These are phyloP conservation scores for Calliopsis andreniformis DNA, from an alignment of 1,140 invertebrate genomes.

Conservation along the genomic window DNA sequence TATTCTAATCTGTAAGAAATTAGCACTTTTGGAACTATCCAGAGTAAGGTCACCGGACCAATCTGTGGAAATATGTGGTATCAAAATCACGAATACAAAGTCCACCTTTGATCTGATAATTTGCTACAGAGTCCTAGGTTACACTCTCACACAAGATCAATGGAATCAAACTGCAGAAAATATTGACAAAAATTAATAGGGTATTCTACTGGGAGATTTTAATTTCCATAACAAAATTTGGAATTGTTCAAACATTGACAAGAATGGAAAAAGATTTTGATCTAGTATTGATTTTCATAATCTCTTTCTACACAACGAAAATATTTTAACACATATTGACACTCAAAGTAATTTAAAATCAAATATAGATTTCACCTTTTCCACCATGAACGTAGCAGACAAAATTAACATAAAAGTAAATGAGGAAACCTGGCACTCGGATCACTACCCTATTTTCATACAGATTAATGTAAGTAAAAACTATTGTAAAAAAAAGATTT, in stretches of 20 bases:
- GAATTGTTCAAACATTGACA: neutral
- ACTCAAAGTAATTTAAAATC: neutral
- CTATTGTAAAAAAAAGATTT: too few species aligned
- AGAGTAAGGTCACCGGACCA: neutral
- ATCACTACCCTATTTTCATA: too few species aligned
- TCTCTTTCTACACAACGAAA: constrained; percentile 15
- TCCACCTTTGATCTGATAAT: neutral
- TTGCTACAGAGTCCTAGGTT: neutral
- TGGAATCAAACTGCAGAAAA: neutral
- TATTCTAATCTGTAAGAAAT: neutral
- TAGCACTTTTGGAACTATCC: neutral
- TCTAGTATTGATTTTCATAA: neutral
- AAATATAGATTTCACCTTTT: neutral
- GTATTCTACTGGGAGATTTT: neutral
- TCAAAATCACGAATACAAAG: neutral
- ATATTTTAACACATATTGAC: neutral
- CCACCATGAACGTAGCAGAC: too few species aligned
- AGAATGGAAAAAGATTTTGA: neutral
- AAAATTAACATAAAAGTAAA: too few species aligned
- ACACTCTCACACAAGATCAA: neutral
- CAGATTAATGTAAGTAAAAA: too few species aligned
- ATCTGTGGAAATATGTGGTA: neutral
- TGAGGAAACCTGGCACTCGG: too few species aligned
- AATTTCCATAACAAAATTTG: neutral
- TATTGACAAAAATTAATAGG: neutral